Percentiles rank a stretch among this genome's conserved stretches.
These are phyloP conservation scores for Albula goreensis DNA, from an alignment of 2,113 vertebrate species.

Conservation along the genomic window DNA sequence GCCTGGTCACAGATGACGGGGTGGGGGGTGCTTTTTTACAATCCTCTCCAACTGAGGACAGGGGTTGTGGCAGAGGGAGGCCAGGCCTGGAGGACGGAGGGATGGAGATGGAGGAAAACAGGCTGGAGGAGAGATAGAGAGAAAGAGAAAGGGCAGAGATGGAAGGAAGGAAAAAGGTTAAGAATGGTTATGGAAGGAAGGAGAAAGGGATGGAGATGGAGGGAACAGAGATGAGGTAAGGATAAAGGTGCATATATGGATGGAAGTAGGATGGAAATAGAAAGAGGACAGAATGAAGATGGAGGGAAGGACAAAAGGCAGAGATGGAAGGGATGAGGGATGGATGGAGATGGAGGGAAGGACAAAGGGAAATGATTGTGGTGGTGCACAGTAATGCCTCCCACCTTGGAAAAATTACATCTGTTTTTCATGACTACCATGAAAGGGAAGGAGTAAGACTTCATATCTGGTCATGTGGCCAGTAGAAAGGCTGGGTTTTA, in stretches of 20 bases:
- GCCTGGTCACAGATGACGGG: background rate
- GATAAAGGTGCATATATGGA: slow-evolving; percentile 52
- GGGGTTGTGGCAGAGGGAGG: background rate
- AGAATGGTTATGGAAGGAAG: slow-evolving; percentile 33
- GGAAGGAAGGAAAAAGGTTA: slow-evolving; percentile 48
- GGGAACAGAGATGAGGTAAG: slow-evolving; percentile 38
- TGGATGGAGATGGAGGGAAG: slow-evolving; percentile 36
- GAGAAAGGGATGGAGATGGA: background rate
- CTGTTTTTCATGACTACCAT: too few relatives aligned
- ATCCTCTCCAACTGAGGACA: slow-evolving; percentile 11
- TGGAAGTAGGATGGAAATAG: slow-evolving; percentile 31
- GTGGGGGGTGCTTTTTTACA: background rate
- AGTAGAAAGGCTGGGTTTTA: too few relatives aligned
- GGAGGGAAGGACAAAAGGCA: slow-evolving; percentile 48
- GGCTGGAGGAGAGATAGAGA: too few relatives aligned
- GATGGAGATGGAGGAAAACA: background rate
- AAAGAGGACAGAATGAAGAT: slow-evolving; percentile 42
- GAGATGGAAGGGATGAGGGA: slow-evolving; percentile 35
- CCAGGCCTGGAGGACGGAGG: background rate
- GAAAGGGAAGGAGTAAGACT: too few relatives aligned
- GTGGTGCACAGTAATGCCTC: too few relatives aligned
- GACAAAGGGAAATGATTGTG: background rate
- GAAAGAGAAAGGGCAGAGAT: slow-evolving; percentile 37
- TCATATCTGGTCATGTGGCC: too few relatives aligned
- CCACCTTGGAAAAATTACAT: too few relatives aligned